phyloP scores from a whole-genome alignment of 23 tunicate genomes.

The Trididemnum clinides region DNA sequence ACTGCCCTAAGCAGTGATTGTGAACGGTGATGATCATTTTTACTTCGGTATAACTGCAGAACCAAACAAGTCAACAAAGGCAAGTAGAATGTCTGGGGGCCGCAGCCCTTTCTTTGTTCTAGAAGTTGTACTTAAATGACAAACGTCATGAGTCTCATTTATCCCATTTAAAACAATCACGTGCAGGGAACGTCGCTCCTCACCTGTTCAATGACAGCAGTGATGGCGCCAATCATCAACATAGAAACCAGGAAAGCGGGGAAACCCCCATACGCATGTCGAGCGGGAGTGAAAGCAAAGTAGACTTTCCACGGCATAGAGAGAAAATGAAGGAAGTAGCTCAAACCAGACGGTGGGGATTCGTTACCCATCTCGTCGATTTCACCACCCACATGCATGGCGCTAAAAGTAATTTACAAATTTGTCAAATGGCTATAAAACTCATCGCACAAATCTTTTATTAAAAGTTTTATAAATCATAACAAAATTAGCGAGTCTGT shows the following conservation, averaged over 20 bases:
- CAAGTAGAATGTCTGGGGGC: too few species aligned
- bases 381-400: constrained; percentile 91
- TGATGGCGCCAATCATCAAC: constrained; percentile 64
- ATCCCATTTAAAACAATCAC: neutral
- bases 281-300: constrained; percentile 89
- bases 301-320: constrained; percentile 86
- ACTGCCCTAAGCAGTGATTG: too few species aligned
- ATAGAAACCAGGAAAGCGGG: constrained; percentile 79
- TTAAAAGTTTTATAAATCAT: too few species aligned
- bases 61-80: too few species aligned
- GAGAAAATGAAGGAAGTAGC: constrained; percentile 77
- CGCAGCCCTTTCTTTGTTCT: too few species aligned
- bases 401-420: constrained; percentile 42
- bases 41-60: too few species aligned
- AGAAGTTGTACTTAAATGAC: too few species aligned
- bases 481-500: too few species aligned
- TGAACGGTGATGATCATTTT: too few species aligned
- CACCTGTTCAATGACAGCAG: constrained; percentile 88
- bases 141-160: neutral
- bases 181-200: neutral
- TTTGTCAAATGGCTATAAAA: too few species aligned
- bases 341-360: constrained; percentile 39
- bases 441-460: too few species aligned
- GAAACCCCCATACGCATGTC: constrained; percentile 70
- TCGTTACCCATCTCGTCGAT: constrained; percentile 71